phyloP scores from a whole-genome alignment of 1,140 invertebrate species.

The Calosoma granatense region DNA sequence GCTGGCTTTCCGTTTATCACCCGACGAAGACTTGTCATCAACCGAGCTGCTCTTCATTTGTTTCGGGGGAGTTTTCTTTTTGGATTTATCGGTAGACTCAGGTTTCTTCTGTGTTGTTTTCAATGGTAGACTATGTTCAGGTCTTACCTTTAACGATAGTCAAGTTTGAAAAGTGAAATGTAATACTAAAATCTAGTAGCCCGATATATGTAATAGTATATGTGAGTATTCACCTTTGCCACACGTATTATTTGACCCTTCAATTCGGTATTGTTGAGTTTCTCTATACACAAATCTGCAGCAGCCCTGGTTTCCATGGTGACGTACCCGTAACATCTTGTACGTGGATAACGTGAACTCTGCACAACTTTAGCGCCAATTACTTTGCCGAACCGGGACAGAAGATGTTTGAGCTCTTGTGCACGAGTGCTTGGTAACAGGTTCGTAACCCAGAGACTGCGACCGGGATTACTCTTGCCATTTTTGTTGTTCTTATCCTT shows the following conservation, averaged over 20 bases:
- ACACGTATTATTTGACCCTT: conserved; percentile 90
- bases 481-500: conserved; percentile 34
- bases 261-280: conserved; percentile 80
- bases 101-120: conserved; percentile 12
- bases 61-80: conserved; percentile 5
- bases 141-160: conserved; percentile 3
- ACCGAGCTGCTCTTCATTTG: conserved; percentile 10
- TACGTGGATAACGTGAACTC: conserved; percentile 80
- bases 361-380: conserved; percentile 94
- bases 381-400: conserved; percentile 89
- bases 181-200: conserved; percentile 5
- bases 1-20: background rate
- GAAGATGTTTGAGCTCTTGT: conserved; percentile 83
- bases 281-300: conserved; percentile 79
- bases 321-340: conserved; percentile 89
- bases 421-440: conserved; percentile 80
- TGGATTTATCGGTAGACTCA: conserved; percentile 2
- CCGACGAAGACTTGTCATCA: background rate
- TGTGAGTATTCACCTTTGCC: conserved; percentile 55
- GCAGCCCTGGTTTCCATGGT: conserved; percentile 85
- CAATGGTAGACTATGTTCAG: conserved; percentile 6
- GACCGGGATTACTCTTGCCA: conserved; percentile 39
- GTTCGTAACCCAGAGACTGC: conserved; percentile 88
- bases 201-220: conserved; percentile 2
- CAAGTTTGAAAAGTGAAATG: conserved; percentile 12